Evolutionary conservation across 2,888 invertebrate genomes (phyloP), one percentile per base, ranked within the genome.

Genomic region (Acrobasis consociella): DNA sequence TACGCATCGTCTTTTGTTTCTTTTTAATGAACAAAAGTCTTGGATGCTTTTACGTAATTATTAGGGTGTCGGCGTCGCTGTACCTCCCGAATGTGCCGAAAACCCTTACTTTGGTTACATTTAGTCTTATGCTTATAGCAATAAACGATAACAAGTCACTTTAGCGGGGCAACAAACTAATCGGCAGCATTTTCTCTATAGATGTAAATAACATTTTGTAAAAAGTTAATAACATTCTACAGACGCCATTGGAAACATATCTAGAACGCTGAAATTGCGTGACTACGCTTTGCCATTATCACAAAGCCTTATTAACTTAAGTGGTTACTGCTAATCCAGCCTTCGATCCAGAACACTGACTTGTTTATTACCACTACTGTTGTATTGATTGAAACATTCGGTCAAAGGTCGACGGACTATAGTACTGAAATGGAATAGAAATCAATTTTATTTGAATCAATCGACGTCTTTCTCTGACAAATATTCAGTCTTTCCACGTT

Each of bases 221-320:
- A n/a, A n/a, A n/a, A n/a, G n/a, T n/a, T n/a, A n/a, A 46, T 56
- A 42, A 17, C 56, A 56, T 56, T 42, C 31, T 31, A 31, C 42
- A 22, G 17, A 22, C 13, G 16, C 13, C 11, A 16, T 46, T 42
- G 2, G 9, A 56, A 56, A 56, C 13, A 46, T 42, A 42, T 42
- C 56, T 49, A 49, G 58, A 49, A 46, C 58, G 8, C 10, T 49
- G 51, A 53, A 64, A 53, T 71, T 61, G 72, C 70, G 72, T 72
- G 70, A 69, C 64, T 60, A 64, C 62, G 55, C 55, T 60, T 58
- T 55, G 16, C 31, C 64, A 63, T 60, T 65, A 67, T 64, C 67
- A 64, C 67, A 66, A 67, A 64, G 62, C 73, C 62, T n/a, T 69
- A 72, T 79, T 74, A 74, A 75, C 73, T 72, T 77, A 75, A 80